A percentile compares a stretch with the other conserved stretches of the same genome.
Evolutionary conservation across 2,888 invertebrate species (phyloP).

Genomic region (Nymphalis polychloros): DNA sequence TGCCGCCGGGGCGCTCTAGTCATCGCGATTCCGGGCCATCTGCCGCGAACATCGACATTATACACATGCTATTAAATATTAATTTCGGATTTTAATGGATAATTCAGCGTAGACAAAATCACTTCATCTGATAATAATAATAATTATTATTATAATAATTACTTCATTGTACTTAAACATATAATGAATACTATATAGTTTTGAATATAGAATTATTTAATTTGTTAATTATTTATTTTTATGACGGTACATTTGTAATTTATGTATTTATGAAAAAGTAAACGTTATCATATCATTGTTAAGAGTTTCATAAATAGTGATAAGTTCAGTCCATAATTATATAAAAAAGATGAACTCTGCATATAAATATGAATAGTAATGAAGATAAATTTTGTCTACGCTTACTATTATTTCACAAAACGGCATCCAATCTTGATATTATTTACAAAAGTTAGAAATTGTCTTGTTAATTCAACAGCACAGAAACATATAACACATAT

Average conservation of each 20-base stretch:
- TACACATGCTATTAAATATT: conserved; percentile 22
- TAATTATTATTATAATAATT: neutral
- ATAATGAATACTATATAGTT: neutral
- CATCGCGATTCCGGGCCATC: conserved; percentile 79
- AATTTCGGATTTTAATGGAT: neutral
- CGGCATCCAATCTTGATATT: neutral
- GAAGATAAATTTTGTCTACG: conserved; percentile 10
- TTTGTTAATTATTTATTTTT: too few relatives aligned
- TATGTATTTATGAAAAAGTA: too few relatives aligned
- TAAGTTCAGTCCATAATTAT: neutral
- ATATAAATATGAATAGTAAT: neutral
- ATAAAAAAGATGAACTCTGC: too few relatives aligned
- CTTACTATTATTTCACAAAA: neutral
- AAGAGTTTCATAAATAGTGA: neutral
- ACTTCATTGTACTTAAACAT: neutral
- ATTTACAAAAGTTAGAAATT: conserved; percentile 12
- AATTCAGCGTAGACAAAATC: conserved; percentile 7
- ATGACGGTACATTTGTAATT: too few relatives aligned
- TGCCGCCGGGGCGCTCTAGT: conserved; percentile 78
- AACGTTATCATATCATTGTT: too few relatives aligned
- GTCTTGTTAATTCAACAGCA: conserved; percentile 4
- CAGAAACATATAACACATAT: conserved; percentile 9
- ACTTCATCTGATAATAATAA: neutral
- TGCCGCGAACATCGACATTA: conserved; percentile 48
- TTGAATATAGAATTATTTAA: neutral